Base-by-base conservation (phyloP, 2,113 vertebrate species). In the Ciconia maguari region DNA sequence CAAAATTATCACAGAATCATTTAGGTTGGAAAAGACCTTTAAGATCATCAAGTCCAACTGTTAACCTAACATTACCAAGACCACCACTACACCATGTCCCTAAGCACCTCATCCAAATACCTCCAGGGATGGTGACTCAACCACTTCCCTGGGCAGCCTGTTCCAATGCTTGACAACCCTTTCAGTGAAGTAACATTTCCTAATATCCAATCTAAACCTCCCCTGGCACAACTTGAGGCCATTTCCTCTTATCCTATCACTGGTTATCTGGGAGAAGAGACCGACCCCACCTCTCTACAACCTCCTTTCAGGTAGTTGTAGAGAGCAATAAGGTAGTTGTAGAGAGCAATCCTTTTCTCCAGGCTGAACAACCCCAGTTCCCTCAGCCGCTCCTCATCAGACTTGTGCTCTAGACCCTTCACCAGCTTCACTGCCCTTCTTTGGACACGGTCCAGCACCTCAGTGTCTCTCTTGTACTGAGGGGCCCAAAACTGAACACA, bases 281-380 rank as follows among this genome's bases (percentile, higher is more conserved):
- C 11, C 2, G 1, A 48, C 24, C 8, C 7, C 24, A 64, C 18
- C 16, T 54, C 4, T 0, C 32, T 55, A 26, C 30, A 48, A 6
- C 58, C n/a, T 46, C 42, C 46, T 49, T 76, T 41, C 42, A 68
- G 20, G 52, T 2, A n/a, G 17, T 0, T 76, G 20, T 42, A 27
- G 13, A 71, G 48, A 30, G 10, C 0, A 0, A 6, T 8, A 24
- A 49, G 8, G 12, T 2, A n/a, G 17, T 0, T 76, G 20, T 42
- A 27, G 13, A 71, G 48, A 30, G 10, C 0, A 0, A 6, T 8
- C 24, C 57, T 87, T 3, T 36, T 36, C 36, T 36, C 36, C 36
- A 36, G 36, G 36, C 36, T 36, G 8, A 36, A 36, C 36, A 36
- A 36, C 36, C 8, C 36, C 36, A 36, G 36, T 36, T 36, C 36